Evolutionary conservation across 2,888 invertebrate species (phyloP), one percentile per base, ranked within the genome.

Genomic region (Tiliacea citrago): DNA sequence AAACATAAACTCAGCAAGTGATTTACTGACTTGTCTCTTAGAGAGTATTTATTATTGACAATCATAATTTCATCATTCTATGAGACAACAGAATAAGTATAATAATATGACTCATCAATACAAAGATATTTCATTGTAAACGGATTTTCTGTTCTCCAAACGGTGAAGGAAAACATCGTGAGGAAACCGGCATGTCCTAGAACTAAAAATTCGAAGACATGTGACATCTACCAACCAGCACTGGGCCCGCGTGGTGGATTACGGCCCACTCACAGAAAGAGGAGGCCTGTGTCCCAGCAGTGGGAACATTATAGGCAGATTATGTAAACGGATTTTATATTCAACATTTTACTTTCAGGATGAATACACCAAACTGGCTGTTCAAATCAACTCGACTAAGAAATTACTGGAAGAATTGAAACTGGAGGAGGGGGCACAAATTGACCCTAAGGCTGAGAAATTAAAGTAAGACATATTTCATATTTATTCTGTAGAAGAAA

Each of bases 361-460:
- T 51, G 96, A 96, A 79, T 95, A 93, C 79, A 91, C 93, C 42
- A 95, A 96, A 79, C 86, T 96, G 83, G 94, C 95, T 66, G 91
- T 93, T 62, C 96, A 97, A 86, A 96, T 97, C 49, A 95, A 94
- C 79, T 92, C 95, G 1, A 97, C 96, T 2, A 96, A 96, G 87
- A 96, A 96, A 86, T 90, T 96, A 51, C 86, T 97, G 6, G 96
- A 97, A 81, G 96, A 96, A 86, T 88, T 96, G 16, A 96, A 96
- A 80, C 83, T 97, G n/a, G 96, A 96, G 29, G 96, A 96, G 81
- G 96, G 96, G 2, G 94, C 94, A 80, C 92, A 93, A 63, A 91
- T 95, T 75, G 96, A 96, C 85, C 96, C 96, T 12, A 96, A 95
- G 76, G 96, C 96, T 74, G 96, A 96, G 68, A 96, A 96, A 89